These are phyloP conservation scores for Cephalopachus bancanus DNA, from an alignment of 2,797 vertebrate genomes.

Conservation along the genomic window DNA sequence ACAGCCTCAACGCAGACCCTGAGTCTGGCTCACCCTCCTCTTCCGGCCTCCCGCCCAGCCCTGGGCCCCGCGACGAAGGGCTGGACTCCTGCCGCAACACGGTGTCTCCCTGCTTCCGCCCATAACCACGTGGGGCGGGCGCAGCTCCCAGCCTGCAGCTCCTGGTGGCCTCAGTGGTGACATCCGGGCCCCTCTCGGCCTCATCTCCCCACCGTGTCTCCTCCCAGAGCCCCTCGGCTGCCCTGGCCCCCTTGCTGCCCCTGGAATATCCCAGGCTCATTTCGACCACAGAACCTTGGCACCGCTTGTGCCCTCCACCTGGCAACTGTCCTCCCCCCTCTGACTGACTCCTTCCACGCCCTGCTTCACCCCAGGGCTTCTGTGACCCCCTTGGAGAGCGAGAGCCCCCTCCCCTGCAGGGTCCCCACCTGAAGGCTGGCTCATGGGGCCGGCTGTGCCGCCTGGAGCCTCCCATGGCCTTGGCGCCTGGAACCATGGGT, in stretches of 20 bases:
- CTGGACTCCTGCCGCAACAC: fast-evolving
- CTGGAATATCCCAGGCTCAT: not conserved
- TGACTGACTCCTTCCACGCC: fast-evolving
- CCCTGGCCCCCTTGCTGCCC: not conserved
- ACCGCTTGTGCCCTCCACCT: fast-evolving
- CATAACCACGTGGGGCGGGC: fast-evolving
- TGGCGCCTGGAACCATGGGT: not conserved
- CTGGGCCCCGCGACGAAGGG: not conserved
- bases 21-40: fast-evolving
- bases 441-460: not conserved
- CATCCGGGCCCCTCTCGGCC: not conserved
- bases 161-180: not conserved
- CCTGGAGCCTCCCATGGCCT: fast-evolving
- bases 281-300: too few relatives aligned
- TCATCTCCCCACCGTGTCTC: fast-evolving
- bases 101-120: not conserved
- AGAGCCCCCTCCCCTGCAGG: fast-evolving
- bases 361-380: not conserved
- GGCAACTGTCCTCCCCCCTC: not conserved
- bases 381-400: too few relatives aligned
- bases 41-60: fast-evolving
- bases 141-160: fast-evolving
- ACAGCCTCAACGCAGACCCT: not conserved
- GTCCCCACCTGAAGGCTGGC: fast-evolving
- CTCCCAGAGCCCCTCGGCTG: fast-evolving